Conservation (phyloP, 2,113 vertebrate genomes). For the Grammomys dolichurus region DNA sequence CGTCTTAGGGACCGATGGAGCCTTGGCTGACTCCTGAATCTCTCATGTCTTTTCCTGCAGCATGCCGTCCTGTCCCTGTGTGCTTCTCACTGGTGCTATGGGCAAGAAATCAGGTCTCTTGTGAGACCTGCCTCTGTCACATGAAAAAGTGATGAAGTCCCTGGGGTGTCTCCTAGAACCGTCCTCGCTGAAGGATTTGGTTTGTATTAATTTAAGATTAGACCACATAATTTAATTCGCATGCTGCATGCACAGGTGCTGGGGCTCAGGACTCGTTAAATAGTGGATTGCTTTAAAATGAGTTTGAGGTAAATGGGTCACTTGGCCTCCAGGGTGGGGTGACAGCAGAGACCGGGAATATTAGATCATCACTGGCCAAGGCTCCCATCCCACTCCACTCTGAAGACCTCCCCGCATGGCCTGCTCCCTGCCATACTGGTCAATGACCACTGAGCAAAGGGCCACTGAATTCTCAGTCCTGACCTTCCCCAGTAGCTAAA, state of each 20-base stretch:
- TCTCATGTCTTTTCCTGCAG: rapidly evolving
- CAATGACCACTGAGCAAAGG: rapidly evolving
- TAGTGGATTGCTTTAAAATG: conserved; percentile 80
- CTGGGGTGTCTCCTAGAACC: background rate
- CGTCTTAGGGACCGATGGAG: rapidly evolving
- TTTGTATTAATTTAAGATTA: conserved; percentile 79
- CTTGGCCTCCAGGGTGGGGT: conserved; percentile 60
- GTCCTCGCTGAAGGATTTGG: conserved; percentile 66
- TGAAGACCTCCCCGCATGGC: background rate
- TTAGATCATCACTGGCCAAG: conserved; percentile 51
- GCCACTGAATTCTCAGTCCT: rapidly evolving
- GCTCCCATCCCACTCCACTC: background rate
- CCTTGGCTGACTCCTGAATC: background rate
- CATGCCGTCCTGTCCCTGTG: rapidly evolving
- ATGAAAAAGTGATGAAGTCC: background rate
- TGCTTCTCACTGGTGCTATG: rapidly evolving
- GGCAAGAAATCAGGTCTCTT: background rate
- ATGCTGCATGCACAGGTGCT: conserved; percentile 46
- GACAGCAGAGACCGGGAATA: conserved; percentile 57
- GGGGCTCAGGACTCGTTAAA: conserved; percentile 78
- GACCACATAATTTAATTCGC: conserved; percentile 71
- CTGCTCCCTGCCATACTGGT: rapidly evolving
- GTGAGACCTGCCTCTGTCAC: background rate
- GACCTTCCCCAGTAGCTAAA: rapidly evolving
- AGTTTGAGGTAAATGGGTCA: conserved; percentile 81